Percentiles rank a stretch among this genome's conserved stretches.
These are phyloP conservation scores for Phortica okadai DNA, from an alignment of 2,888 invertebrate genomes.

Conservation along the genomic window DNA sequence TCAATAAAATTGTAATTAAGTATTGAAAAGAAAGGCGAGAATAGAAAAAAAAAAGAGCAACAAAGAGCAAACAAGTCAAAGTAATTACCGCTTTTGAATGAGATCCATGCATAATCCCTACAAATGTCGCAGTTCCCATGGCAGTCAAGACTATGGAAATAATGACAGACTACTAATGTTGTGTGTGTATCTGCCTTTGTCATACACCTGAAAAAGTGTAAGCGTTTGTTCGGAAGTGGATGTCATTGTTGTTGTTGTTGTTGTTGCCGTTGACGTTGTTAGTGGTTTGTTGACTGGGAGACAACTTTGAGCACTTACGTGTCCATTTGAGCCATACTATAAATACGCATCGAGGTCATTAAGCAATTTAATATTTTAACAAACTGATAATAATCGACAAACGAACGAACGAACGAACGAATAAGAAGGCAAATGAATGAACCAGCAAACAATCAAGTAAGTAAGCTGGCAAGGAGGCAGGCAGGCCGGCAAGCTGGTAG, in stretches of 20 bases:
- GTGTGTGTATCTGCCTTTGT: neutral
- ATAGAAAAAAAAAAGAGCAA: neutral
- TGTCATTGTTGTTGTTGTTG: neutral
- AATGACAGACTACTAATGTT: conserved; percentile 9
- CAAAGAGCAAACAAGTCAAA: neutral
- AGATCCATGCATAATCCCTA: conserved; percentile 21
- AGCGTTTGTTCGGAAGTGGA: conserved; percentile 2
- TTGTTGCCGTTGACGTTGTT: neutral
- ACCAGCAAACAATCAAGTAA: conserved; percentile 30
- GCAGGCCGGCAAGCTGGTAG: too few species aligned
- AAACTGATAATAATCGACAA: conserved; percentile 64
- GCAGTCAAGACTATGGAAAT: conserved; percentile 11
- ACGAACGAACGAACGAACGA: neutral
- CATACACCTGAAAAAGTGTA: neutral
- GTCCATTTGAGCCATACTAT: conserved; percentile 49
- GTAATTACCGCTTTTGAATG: neutral
- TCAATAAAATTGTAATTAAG: conserved; percentile 45
- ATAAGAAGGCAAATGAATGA: conserved; percentile 27
- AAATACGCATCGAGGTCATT: conserved; percentile 63
- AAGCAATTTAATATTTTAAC: conserved; percentile 68
- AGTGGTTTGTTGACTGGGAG: neutral
- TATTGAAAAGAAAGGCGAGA: conserved; percentile 30
- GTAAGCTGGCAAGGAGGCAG: too few species aligned
- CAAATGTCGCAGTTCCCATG: conserved; percentile 58
- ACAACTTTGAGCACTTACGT: conserved; percentile 56